Conservation (phyloP, 2,888 invertebrate species). For the Macropis europaea region DNA sequence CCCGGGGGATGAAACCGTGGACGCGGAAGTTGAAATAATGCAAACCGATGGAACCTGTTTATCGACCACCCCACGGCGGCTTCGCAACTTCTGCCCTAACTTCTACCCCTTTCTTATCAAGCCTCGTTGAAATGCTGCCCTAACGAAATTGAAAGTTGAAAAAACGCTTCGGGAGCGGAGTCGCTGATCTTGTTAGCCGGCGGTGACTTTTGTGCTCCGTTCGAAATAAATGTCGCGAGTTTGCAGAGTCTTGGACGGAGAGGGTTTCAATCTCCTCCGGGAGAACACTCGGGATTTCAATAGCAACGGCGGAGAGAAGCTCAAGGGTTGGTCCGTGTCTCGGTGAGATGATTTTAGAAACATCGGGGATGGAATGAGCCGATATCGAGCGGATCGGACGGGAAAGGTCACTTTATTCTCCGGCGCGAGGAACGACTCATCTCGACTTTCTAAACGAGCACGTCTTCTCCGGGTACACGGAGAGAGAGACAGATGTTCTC, state of each 20-base stretch:
- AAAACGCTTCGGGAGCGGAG: no score
- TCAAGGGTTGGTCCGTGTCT: conserved; percentile 13
- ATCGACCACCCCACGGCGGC: not conserved
- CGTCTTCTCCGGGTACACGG: not conserved
- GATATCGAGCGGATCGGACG: conserved; percentile 47
- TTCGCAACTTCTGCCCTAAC: not conserved
- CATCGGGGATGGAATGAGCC: conserved; percentile 13
- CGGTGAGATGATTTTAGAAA: conserved; percentile 20
- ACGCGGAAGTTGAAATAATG: conserved; percentile 7
- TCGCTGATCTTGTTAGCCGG: no score
- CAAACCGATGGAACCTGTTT: conserved; percentile 7
- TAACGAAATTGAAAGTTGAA: conserved; percentile 10
- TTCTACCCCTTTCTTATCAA: not conserved
- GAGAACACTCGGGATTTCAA: not conserved
- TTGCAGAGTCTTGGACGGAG: no score
- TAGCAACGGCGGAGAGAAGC: not conserved
- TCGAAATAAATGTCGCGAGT: no score
- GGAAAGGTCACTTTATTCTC: conserved; percentile 54
- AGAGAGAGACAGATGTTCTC: not conserved
- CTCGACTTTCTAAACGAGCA: conserved; percentile 55
- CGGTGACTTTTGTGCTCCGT: no score
- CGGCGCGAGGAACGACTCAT: conserved; percentile 34
- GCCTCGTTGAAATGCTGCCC: conserved; percentile 1
- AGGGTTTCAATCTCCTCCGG: not conserved
- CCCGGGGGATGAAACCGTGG: conserved; percentile 19